Base-by-base conservation (phyloP, 2,113 vertebrate species). In the Cariama cristata region DNA sequence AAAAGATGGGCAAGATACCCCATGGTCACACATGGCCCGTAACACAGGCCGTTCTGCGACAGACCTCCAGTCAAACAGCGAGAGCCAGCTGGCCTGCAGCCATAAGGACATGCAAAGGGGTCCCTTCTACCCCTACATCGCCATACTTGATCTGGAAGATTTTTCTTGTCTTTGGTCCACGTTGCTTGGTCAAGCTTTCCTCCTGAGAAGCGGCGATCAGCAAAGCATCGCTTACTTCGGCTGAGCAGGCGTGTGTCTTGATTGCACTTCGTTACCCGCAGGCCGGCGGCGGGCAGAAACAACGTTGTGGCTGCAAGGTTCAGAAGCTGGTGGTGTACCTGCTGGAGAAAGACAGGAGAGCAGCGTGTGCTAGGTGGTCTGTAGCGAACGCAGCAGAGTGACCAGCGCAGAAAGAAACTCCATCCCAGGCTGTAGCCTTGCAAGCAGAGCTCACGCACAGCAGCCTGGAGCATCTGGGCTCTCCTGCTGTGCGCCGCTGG, bases 361-460 rank as follows among this genome's bases (percentile, higher is more conserved):
- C 20, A 4, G 63, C 0, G 11, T 4, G 18, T 5, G 17, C 47
- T 19, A 22, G 53, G 22, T 33, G 50, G 33, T 42, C 40, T 30
- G 40, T 2, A 15, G 45, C 1, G 9, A 71, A 32, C 1, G 3
- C 35, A 49, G 53, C 30, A 15, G n/a, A 14, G 19, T 0, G 23
- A 76, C 42, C 53, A 49, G 47, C 42, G 32, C 20, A 20, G 30
- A 22, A 33, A 44, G 6, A 5, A 7, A 30, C 16, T 18, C 16
- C 8, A 11, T 52, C 16, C 23, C 32, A 27, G 47, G 13, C 30
- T 1, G 1, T 7, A 24, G 53, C 67, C 23, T 49, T 44, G 32
- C 49, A 27, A 19, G 21, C n/a, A 23, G 28, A 42, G 50, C 79
- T 77, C 35, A 19, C 11, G 1, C 3, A 8, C 28, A 24, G 26